Conservation (phyloP, 1,140 invertebrate genomes). For the Zaprionus capensis region DNA sequence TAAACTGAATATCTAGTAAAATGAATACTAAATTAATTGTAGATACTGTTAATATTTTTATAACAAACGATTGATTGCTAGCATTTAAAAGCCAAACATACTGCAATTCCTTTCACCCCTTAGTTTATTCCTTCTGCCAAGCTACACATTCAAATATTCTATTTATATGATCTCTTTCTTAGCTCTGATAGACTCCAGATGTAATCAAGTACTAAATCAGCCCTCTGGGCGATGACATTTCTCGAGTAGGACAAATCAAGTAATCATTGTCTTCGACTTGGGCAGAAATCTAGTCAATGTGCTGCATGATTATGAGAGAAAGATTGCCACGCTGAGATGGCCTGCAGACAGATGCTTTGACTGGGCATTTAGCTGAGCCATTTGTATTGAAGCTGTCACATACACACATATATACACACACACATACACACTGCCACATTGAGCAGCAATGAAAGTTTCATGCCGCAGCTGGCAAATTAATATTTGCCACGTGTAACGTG, state of each 20-base stretch:
- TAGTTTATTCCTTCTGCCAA: background rate
- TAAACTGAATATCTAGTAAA: no score
- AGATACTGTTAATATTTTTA: no score
- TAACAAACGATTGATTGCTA: no score
- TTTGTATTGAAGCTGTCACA: constrained; percentile 13
- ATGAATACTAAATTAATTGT: no score
- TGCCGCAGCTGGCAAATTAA: constrained; percentile 63
- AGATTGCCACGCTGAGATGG: background rate
- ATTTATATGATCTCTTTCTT: background rate
- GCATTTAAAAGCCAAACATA: no score
- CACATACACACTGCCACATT: background rate
- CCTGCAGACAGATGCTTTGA: constrained; percentile 32
- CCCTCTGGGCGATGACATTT: constrained; percentile 14
- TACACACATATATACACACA: background rate
- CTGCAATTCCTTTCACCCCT: background rate
- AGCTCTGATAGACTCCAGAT: background rate
- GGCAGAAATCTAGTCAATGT: constrained; percentile 17
- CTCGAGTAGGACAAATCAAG: constrained; percentile 22
- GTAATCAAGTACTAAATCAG: background rate
- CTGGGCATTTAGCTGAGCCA: constrained; percentile 39
- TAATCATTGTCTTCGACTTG: constrained; percentile 12
- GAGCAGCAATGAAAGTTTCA: constrained; percentile 10
- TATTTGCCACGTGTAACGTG: constrained; percentile 68
- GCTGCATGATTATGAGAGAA: constrained; percentile 12
- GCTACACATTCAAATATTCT: background rate